Percentiles rank a stretch among this genome's conserved stretches.
Evolutionary conservation across 2,888 invertebrate species (phyloP).

Genomic region (Pasiphila rectangulata): DNA sequence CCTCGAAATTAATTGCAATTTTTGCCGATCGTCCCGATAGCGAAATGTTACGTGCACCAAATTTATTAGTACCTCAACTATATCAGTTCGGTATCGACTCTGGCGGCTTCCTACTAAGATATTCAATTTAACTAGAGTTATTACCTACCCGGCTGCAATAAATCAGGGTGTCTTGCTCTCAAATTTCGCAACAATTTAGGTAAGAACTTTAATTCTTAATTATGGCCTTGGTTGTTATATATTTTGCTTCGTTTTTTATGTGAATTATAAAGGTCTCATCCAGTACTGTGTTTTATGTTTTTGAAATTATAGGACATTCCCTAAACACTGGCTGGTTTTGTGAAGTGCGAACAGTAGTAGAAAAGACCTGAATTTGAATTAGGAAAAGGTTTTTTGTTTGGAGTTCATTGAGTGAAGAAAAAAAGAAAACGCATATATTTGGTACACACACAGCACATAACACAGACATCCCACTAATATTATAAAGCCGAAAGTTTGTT

Average conservation of each 20-base stretch:
- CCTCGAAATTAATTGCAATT: conserved; percentile 27
- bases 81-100: conserved; percentile 49
- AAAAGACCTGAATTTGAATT: no score
- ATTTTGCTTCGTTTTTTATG: conserved; percentile 55
- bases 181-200: conserved; percentile 62
- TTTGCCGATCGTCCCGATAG: conserved; percentile 31
- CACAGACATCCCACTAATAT: no score
- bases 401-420: no score
- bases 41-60: conserved; percentile 26
- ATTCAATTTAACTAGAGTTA: conserved; percentile 64
- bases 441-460: no score
- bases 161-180: conserved; percentile 55
- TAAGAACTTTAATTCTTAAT: conserved; percentile 74
- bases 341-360: no score
- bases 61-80: conserved; percentile 41
- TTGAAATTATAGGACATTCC: no score
- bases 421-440: no score
- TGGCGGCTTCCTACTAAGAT: conserved; percentile 54
- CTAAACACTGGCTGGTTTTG: no score
- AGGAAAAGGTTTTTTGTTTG: no score
- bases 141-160: conserved; percentile 60
- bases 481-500: no score
- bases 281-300: no score
- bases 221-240: conserved; percentile 64
- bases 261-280: neutral